phyloP scores from a whole-genome alignment of 35 echinoderm and acorn worm genomes.

The Apostichopus japonicus region DNA sequence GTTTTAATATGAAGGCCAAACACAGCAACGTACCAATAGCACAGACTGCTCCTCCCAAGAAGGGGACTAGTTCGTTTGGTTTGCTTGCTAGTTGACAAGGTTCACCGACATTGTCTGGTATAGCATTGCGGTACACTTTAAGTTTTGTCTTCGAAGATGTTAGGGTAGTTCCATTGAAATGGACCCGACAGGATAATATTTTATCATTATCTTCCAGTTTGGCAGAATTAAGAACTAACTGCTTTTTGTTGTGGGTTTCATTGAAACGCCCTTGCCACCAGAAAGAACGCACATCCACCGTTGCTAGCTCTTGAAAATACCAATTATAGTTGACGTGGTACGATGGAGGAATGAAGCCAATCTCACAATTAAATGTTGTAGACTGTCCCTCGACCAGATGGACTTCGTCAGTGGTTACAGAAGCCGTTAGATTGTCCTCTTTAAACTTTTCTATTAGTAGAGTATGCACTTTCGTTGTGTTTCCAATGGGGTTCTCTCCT shows the following conservation, averaged over 20 bases:
- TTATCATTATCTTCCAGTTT: neutral
- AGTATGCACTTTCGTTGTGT: neutral
- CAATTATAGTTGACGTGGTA: neutral
- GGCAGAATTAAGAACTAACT: constrained; percentile 7
- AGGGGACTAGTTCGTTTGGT: neutral
- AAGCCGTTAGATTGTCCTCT: neutral
- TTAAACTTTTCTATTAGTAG: neutral
- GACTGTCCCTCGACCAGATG: neutral
- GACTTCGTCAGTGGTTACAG: neutral
- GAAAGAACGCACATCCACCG: neutral
- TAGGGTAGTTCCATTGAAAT: neutral
- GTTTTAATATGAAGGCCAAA: neutral
- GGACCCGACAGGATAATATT: neutral
- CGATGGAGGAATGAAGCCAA: neutral
- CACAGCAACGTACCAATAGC: neutral
- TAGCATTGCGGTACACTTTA: neutral
- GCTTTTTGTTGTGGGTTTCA: neutral
- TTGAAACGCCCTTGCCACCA: neutral
- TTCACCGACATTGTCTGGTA: neutral
- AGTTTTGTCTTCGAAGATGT: neutral
- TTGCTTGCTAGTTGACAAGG: neutral
- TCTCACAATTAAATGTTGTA: neutral
- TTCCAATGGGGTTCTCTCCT: neutral
- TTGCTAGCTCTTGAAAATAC: neutral
- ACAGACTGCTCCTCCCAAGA: neutral